Base-by-base conservation (phyloP, 2,113 vertebrate species). In the Eulemur rufifrons region DNA sequence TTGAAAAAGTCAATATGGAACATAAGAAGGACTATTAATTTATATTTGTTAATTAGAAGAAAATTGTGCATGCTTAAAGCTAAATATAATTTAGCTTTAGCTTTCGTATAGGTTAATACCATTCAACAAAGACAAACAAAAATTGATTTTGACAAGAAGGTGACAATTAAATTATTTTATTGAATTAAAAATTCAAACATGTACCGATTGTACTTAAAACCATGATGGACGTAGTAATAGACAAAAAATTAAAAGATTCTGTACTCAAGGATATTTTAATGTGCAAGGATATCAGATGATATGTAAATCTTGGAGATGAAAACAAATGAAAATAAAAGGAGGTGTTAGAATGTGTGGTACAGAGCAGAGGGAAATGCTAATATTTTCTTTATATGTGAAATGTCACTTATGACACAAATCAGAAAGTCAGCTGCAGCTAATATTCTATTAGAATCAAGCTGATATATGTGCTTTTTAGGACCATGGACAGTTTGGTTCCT, bases 241-340 rank as follows among this genome's bases (percentile, higher is more conserved):
- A 34, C 17, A 52, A 54, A 50, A 59, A 76, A 34, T 56, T 32
- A 52, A 52, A 52, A 71, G 0, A 59, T 73, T 94, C 8, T 82
- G 32, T 83, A 29, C 88, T 94, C 34, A 64, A 84, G 52, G 37
- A 81, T 39, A 81, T 73, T 86, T 84, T 91, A 92, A 90, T 93
- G 50, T 77, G 12, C 34, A 81, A 85, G 42, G 17, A 91, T 32
- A 81, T 13, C 71, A 94, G 56, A 87, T 71, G 47, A 81, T 32
- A 71, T 6, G 3, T 77, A 61, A 91, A 94, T 96, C 25, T 61
- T 96, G 4, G 50, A 71, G 21, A 76, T 68, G 18, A 52, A 96
- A 94, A 76, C 56, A 95, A 86, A 68, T 68, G 39, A 93, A 96
- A 89, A 89, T 71, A 85, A 95, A 94, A 78, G 59, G 74, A 96